Conservation (phyloP, 2,797 vertebrate genomes). For the Mus spretus region DNA sequence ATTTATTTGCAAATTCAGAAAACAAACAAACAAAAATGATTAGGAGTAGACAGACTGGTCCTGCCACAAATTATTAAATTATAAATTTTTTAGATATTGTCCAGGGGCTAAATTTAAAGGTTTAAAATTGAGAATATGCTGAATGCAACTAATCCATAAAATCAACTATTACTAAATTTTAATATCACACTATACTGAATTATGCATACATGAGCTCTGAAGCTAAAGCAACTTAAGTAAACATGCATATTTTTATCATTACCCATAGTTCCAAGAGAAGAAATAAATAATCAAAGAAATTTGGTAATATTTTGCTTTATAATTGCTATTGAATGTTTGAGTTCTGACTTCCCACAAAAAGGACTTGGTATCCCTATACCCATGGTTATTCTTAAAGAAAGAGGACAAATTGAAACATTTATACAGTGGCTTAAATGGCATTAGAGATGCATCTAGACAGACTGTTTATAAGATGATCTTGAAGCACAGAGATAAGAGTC, state of each 20-base stretch:
- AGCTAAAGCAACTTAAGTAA: neutral
- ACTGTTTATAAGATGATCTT: neutral
- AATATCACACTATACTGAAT: neutral
- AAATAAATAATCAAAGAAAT: neutral
- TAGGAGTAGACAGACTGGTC: neutral
- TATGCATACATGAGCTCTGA: neutral
- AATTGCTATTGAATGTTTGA: neutral
- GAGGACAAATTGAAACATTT: neutral
- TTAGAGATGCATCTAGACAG: neutral
- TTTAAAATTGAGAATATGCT: neutral
- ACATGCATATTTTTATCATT: neutral
- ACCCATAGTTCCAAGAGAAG: neutral
- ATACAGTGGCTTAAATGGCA: neutral
- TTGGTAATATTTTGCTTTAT: neutral
- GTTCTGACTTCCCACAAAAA: neutral
- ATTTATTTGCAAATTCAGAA: conserved; percentile 6
- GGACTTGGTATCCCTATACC: neutral
- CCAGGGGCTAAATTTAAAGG: neutral
- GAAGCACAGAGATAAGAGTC: neutral
- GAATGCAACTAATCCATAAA: neutral
- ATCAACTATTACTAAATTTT: neutral
- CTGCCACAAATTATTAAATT: neutral
- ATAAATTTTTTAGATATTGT: neutral
- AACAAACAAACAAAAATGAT: neutral
- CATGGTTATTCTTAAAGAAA: neutral